Evolutionary conservation across 2,888 invertebrate genomes (phyloP), one percentile per base, ranked within the genome.

Genomic region (Gasteruption jaculator): DNA sequence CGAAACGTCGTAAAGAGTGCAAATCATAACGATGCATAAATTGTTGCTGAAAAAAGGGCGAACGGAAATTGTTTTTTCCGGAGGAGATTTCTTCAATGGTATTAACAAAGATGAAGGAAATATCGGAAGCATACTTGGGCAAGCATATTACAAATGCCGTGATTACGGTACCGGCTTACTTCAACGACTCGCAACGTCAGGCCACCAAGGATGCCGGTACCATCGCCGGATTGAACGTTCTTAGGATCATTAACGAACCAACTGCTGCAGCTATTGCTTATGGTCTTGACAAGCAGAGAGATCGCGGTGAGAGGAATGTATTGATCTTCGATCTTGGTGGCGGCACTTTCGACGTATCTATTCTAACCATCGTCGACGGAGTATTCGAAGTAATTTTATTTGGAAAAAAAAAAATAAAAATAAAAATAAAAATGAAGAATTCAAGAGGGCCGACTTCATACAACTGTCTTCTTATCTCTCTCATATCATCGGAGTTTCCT

Each of bases 281-380:
- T 58, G 91, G 92, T 5, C 71, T 86, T 32, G 85, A 86, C 61
- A 86, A 85, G 68, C n/a, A n/a, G n/a, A 80, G 84, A 57, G 72
- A 85, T 10, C 81, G 79, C 62, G 85, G 85, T 2, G 85, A 86
- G 60, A 83, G 82, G 50, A 85, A 83, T 63, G 82, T 86, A 5
- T 71, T 86, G 8, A 85, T 86, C 55, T 86, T 84, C 56, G 86
- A 86, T 67, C 75, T 87, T 44, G 86, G 86, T 16, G 92, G 92
- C 48, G 93, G 91, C 20, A 92, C 91, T 22, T 94, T 94, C 65
- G 93, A 94, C 74, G 93, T 94, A 6, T 93, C 93, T 19, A 80
- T 93, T 50, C 75, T 94, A 20, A 83, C 88, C 51, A 93, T 94
- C 65, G 87, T 90, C 57, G 91, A 93, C 71, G 83, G 91, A 2